Base-by-base conservation (phyloP, 1,140 invertebrate genomes). In the Oscheius sp. region DNA sequence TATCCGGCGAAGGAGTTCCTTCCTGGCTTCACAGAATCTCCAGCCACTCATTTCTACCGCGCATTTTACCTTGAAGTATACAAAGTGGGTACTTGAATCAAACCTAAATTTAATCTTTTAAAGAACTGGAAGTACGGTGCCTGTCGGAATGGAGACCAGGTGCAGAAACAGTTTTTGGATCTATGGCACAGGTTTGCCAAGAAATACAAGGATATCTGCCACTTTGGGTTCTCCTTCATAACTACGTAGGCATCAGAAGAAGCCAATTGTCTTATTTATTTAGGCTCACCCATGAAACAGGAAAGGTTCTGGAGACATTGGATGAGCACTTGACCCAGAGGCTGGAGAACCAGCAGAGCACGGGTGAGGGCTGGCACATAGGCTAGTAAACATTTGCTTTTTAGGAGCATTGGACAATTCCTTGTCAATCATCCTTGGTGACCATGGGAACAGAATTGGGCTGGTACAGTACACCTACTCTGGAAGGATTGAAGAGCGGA, bases 401-500 rank as follows among this genome's bases (percentile, higher is more conserved):
- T 20, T 18, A 0, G 78, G 79, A 35, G 74, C 63, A 13, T 77
- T 87, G 29, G 84, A 86, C 28, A 85, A 87, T 62, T 85, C 85
- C 0, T 64, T 87, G 20, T 74, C 87, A 13, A 75, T 87, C 23
- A 73, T 86, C 4, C 84, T 87, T 81, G 84, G 82, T 13, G 86
- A 87, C 68, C 86, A 87, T 76, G 86, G 86, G 1, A 80, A 81
- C n/a, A 20, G 80, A 45, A 82, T 81, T 62, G 79, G 80, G 34
- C 18, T 82, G 13, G 73, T 80, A 29, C 72, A 84, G 58, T 58
- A 73, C 32, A 80, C 75, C 15, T 73, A 68, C 42, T 59, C 68
- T 59, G 82, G 82, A 7, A 62, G 81, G 73, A 79, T 84, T n/a
- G 82, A 84, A 59, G 81, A 80, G 59, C 42, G 83, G 35, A 84